These are phyloP conservation scores for Pomacea maculata DNA, from an alignment of 1,140 invertebrate species.

Conservation along the genomic window DNA sequence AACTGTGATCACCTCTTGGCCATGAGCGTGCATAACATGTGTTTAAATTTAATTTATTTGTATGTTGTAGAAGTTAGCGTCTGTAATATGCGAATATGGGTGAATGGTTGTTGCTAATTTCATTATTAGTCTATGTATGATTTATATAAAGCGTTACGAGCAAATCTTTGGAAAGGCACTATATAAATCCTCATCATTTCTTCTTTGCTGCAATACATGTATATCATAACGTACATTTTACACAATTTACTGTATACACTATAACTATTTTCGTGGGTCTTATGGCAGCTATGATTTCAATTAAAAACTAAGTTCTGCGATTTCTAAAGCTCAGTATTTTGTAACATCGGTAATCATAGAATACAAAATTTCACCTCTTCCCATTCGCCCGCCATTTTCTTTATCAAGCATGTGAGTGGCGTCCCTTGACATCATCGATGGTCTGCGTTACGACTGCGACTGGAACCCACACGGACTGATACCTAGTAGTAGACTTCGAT, in stretches of 20 bases:
- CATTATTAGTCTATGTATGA: too few relatives aligned
- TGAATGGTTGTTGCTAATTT: too few relatives aligned
- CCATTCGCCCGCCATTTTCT: slow-evolving; percentile 7
- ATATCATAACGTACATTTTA: background rate
- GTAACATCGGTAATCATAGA: background rate
- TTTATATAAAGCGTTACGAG: too few relatives aligned
- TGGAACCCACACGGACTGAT: too few relatives aligned
- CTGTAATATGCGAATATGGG: too few relatives aligned
- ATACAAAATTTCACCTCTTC: background rate
- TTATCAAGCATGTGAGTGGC: background rate
- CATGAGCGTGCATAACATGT: too few relatives aligned
- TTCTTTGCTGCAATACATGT: background rate
- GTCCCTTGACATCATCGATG: background rate
- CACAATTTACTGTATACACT: background rate
- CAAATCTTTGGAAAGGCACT: too few relatives aligned
- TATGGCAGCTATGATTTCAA: background rate
- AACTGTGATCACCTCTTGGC: too few relatives aligned
- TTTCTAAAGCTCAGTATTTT: background rate
- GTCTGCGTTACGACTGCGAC: too few relatives aligned
- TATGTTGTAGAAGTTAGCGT: too few relatives aligned
- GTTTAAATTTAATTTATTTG: too few relatives aligned
- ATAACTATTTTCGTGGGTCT: background rate
- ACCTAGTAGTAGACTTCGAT: too few relatives aligned
- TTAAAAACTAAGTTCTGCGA: background rate
- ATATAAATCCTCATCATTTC: background rate